Evolutionary conservation across 2,888 invertebrate species (phyloP).

Genomic region (Apodemia zela): DNA sequence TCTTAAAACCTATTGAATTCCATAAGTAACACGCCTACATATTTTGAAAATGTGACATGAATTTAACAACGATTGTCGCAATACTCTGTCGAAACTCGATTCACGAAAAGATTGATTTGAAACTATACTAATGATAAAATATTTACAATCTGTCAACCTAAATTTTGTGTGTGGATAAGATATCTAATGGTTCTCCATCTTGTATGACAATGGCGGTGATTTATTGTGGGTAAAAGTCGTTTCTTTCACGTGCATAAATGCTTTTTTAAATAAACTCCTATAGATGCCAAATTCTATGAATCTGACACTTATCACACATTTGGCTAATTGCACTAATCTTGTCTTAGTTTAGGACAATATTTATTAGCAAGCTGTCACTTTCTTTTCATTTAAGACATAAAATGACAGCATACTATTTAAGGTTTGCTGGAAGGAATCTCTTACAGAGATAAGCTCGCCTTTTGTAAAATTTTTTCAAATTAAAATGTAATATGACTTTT

Average conservation of each 20-base stretch:
- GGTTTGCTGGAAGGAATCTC: no score
- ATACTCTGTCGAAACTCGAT: constrained; percentile 9
- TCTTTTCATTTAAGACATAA: no score
- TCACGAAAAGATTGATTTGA: constrained; percentile 15
- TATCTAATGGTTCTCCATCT: constrained; percentile 8
- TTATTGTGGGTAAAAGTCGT: constrained; percentile 3
- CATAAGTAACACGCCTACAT: neutral
- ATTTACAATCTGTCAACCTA: constrained; percentile 13
- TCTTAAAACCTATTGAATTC: no score
- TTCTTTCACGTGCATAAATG: neutral
- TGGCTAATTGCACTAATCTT: no score
- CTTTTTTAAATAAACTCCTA: neutral
- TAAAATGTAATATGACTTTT: no score
- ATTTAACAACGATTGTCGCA: constrained; percentile 3
- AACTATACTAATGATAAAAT: constrained; percentile 12
- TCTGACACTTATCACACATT: no score
- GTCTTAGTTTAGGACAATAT: no score
- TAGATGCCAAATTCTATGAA: neutral
- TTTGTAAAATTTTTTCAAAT: no score
- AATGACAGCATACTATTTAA: no score
- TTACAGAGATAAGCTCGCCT: no score
- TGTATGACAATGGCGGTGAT: constrained; percentile 3
- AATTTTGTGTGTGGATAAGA: constrained; percentile 13
- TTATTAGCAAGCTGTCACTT: no score
- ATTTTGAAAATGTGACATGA: neutral